A percentile compares a stretch with the other conserved stretches of the same genome.
Evolutionary conservation across 2,113 vertebrate genomes (phyloP).

Genomic region (Charadrius vociferus): DNA sequence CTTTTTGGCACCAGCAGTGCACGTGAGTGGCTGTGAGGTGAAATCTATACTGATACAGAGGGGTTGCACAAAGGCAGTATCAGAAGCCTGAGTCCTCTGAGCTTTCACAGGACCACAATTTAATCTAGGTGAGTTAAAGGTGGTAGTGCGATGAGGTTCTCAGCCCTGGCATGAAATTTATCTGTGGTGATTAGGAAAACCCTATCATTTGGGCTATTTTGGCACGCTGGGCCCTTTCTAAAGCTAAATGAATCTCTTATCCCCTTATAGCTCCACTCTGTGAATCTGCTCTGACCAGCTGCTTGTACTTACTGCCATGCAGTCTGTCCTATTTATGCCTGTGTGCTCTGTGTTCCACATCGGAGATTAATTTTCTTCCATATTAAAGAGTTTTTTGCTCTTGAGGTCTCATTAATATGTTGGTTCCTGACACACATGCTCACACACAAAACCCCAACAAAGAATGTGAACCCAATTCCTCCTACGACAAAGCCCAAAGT

Average conservation of each 20-base stretch:
- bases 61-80: neutral
- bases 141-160: neutral
- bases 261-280: neutral
- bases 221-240: neutral
- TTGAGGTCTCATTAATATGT: neutral
- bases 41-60: neutral
- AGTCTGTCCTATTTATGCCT: constrained; percentile 45
- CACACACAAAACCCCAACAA: neutral
- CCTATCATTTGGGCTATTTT: neutral
- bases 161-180: neutral
- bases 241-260: constrained; percentile 22
- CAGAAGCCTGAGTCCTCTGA: neutral
- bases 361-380: constrained; percentile 18
- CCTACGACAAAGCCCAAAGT: neutral
- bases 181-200: neutral
- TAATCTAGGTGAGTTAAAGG: neutral
- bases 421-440: neutral
- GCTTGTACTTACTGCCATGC: neutral
- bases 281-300: constrained; percentile 50
- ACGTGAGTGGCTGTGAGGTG: neutral
- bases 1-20: neutral
- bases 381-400: neutral
- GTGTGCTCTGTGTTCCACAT: neutral
- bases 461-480: neutral
- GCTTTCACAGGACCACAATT: neutral